A percentile compares a stretch with the other conserved stretches of the same genome.
These are phyloP conservation scores for Phoebastria nigripes DNA, from an alignment of 2,797 vertebrate species.

Conservation along the genomic window DNA sequence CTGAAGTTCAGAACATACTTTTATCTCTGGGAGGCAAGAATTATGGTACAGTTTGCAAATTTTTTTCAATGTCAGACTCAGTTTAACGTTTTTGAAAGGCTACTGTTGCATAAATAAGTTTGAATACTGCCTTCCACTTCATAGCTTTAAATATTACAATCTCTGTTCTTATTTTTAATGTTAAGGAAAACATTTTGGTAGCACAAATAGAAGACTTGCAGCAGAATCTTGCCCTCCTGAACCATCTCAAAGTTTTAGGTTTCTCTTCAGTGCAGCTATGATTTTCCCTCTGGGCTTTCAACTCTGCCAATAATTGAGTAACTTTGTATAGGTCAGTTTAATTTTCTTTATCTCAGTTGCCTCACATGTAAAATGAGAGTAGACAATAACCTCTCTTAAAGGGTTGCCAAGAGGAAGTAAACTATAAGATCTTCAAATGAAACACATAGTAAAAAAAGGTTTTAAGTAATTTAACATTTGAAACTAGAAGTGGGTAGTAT, in stretches of 20 bases:
- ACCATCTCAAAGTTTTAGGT: background rate
- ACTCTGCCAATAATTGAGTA: background rate
- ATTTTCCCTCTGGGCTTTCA: background rate
- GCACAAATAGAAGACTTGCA: background rate
- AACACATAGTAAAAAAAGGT: background rate
- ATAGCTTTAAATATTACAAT: background rate
- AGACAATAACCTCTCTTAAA: background rate
- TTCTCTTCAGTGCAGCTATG: background rate
- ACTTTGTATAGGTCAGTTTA: background rate
- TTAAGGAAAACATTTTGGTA: background rate
- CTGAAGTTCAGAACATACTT: slow-evolving; percentile 24
- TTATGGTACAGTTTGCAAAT: background rate
- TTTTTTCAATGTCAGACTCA: background rate
- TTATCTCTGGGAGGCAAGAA: background rate
- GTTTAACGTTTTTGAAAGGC: background rate
- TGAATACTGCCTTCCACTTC: background rate
- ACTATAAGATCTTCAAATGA: background rate
- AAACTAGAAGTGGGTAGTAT: background rate
- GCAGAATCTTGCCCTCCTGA: background rate
- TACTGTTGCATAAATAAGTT: background rate
- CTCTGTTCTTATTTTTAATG: background rate
- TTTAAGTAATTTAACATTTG: background rate
- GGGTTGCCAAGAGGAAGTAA: background rate
- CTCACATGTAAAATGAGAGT: background rate
- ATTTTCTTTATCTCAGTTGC: background rate